Conservation (phyloP, 2,797 vertebrate genomes). For the Sphenodon punctatus region DNA sequence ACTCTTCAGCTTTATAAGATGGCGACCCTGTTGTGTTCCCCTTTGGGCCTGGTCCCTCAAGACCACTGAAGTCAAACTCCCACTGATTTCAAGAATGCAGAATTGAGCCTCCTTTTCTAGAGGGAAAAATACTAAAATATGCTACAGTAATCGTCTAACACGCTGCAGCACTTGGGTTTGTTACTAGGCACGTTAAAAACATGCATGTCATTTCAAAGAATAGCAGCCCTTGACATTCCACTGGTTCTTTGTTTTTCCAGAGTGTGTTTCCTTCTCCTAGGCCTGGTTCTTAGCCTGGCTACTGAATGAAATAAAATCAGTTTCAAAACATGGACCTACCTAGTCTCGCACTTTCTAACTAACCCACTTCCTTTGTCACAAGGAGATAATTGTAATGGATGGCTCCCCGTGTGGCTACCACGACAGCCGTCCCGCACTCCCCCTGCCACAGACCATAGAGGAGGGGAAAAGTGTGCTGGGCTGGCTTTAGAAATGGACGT, state of each 20-base stretch:
- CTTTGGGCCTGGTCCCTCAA: not conserved
- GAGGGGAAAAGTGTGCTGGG: too few relatives aligned
- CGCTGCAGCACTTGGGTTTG: not conserved
- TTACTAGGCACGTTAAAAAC: not conserved
- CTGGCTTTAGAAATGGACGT: too few relatives aligned
- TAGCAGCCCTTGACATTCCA: fast-evolving
- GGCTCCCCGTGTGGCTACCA: too few relatives aligned
- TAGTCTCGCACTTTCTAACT: too few relatives aligned
- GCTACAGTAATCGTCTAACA: not conserved
- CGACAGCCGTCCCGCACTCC: too few relatives aligned
- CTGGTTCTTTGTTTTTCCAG: not conserved
- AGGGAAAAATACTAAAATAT: fast-evolving
- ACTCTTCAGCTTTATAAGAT: not conserved
- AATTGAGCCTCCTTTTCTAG: fast-evolving
- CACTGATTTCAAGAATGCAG: too few relatives aligned
- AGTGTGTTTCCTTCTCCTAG: not conserved
- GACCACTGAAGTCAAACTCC: not conserved
- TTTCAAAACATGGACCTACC: too few relatives aligned
- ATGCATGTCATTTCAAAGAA: too few relatives aligned
- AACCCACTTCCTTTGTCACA: not conserved
- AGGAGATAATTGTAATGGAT: not conserved
- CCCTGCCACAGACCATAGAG: fast-evolving
- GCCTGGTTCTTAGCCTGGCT: too few relatives aligned
- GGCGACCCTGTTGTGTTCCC: too few relatives aligned
- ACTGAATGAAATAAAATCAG: too few relatives aligned